phyloP scores from a whole-genome alignment of 2,888 invertebrate species.

The Campoletis raptor region DNA sequence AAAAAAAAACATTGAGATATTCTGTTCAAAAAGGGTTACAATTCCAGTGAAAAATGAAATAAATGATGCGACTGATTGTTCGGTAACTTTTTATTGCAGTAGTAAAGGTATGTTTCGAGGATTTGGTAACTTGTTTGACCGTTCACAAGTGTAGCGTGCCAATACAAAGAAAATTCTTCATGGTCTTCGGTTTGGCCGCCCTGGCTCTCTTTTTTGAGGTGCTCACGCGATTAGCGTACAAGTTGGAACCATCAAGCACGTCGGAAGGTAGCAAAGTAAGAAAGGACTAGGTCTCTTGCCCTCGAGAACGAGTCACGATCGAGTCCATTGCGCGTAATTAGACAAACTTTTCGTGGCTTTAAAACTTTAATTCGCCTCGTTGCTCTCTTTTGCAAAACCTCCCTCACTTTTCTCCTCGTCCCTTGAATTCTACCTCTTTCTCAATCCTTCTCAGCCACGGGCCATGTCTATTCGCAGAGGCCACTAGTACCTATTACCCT shows the following conservation, averaged over 20 bases:
- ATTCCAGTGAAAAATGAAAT: neutral
- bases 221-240: slow-evolving; percentile 59
- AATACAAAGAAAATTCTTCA: slow-evolving; percentile 31
- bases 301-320: slow-evolving; percentile 78
- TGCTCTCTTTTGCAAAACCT: slow-evolving; percentile 40
- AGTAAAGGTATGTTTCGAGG: neutral
- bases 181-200: neutral
- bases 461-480: slow-evolving; percentile 33
- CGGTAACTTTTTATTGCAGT: neutral
- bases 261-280: slow-evolving; percentile 21
- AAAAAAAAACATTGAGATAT: too few relatives aligned
- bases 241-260: slow-evolving; percentile 56
- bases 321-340: slow-evolving; percentile 79
- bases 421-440: slow-evolving; percentile 5
- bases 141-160: slow-evolving; percentile 17
- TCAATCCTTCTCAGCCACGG: neutral
- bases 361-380: slow-evolving; percentile 80
- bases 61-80: neutral
- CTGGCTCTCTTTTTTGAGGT: slow-evolving; percentile 1
- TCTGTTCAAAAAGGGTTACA: too few relatives aligned
- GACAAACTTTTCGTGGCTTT: slow-evolving; percentile 79
- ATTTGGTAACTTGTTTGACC: slow-evolving; percentile 8
- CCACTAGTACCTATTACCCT: slow-evolving; percentile 62
- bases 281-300: slow-evolving; percentile 44
- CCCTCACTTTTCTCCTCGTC: neutral